A percentile compares a stretch with the other conserved stretches of the same genome.
Evolutionary conservation across 1,140 invertebrate genomes (phyloP).

Genomic region (Ruditapes philippinarum): DNA sequence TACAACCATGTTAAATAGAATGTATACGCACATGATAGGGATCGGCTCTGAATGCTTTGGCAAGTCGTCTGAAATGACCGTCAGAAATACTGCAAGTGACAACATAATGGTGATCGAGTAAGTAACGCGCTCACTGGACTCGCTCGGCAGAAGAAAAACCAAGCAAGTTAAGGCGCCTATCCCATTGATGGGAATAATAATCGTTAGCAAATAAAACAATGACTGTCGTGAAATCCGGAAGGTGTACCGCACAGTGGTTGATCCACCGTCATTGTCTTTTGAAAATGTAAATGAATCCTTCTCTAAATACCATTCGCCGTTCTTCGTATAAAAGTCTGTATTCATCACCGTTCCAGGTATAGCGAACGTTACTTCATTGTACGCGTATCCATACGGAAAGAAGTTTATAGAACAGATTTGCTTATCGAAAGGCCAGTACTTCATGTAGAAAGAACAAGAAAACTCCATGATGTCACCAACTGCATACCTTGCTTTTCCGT

Average conservation of each 20-base stretch:
- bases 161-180: background rate
- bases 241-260: background rate
- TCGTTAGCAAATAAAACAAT: background rate
- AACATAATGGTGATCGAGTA: conserved; percentile 19
- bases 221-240: background rate
- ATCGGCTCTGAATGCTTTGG: conserved; percentile 19
- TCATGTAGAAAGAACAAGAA: background rate
- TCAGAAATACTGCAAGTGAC: conserved; percentile 8
- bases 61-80: background rate
- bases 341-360: background rate
- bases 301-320: conserved; percentile 24
- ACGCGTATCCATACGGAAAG: background rate
- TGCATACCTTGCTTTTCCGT: background rate
- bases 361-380: background rate
- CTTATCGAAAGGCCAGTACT: conserved; percentile 13
- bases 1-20: background rate
- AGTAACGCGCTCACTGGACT: background rate
- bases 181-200: background rate
- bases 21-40: conserved; percentile 10
- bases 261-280: background rate
- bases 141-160: conserved; percentile 6
- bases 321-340: background rate
- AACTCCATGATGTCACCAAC: background rate
- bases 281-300: background rate
- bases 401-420: background rate